A percentile compares a stretch with the other conserved stretches of the same genome.
Evolutionary conservation across 2,888 invertebrate genomes (phyloP).

Genomic region (Amblyjoppa fuscipennis): DNA sequence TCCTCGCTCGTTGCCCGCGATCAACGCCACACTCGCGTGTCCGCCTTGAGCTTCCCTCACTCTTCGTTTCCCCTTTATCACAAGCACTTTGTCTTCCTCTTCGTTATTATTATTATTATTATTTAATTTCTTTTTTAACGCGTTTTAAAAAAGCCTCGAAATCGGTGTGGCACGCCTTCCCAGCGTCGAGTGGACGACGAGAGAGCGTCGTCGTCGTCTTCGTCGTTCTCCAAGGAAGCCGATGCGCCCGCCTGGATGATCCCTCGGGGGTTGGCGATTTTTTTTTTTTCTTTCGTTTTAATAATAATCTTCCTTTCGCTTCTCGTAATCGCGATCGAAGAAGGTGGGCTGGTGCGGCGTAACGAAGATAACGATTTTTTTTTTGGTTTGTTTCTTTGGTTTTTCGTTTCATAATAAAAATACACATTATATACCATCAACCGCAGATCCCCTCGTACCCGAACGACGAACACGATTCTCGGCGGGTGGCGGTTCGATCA

Average conservation of each 20-base stretch:
- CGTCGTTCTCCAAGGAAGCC: constrained; percentile 40
- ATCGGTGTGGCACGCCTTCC: constrained; percentile 29
- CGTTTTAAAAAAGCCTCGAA: neutral
- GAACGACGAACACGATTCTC: constrained; percentile 68
- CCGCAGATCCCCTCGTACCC: constrained; percentile 65
- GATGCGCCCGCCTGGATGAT: constrained; percentile 6
- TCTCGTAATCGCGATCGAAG: neutral
- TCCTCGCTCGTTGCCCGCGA: neutral
- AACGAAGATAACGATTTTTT: constrained; percentile 18
- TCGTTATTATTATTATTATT: neutral
- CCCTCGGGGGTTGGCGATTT: neutral
- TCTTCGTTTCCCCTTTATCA: neutral
- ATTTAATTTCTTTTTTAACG: neutral
- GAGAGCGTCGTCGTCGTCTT: constrained; percentile 25
- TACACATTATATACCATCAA: constrained; percentile 27
- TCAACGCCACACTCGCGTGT: neutral
- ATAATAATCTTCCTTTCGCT: neutral
- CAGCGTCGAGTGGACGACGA: constrained; percentile 37
- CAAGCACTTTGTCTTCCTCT: neutral
- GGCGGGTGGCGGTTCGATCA: constrained; percentile 78
- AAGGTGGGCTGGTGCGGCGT: neutral
- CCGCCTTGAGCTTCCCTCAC: neutral
- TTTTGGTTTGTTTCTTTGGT: neutral
- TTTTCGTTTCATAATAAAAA: neutral
- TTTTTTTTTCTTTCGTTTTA: neutral